Base-by-base conservation (phyloP, 2,113 vertebrate genomes). In the Dipodomys spectabilis region DNA sequence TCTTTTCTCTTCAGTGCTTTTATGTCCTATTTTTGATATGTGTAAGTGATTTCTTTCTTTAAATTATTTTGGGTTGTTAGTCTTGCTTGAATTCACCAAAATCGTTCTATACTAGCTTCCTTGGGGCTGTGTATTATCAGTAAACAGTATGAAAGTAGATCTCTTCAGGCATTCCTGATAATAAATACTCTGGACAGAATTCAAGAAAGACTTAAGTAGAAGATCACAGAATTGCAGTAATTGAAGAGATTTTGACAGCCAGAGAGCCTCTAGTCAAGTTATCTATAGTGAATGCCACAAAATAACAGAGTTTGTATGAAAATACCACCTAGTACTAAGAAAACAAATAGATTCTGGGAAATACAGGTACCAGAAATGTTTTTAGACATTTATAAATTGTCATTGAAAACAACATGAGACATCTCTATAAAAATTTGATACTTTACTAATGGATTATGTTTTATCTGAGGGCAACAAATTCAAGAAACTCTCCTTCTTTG, bases 231-330 rank as follows among this genome's bases (percentile, higher is more conserved):
- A 72, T n/a, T 75, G 80, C 49, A 75, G 62, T n/a, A 57, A 65
- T 0, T 25, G 44, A 90, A 86, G 32, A 84, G 25, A 84, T 16
- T 60, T 82, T 30, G 20, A 12, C 83, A 39, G 64, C 1, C n/a
- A 93, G 20, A 39, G 68, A 87, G 23, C 32, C 23, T 88, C 28
- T 72, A 22, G 2, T 30, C 27, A 90, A 85, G 65, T 94, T 82
- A 92, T 53, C 90, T 93, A 90, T 20, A n/a, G 23, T 53, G 39
- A 90, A 80, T 88, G 79, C 77, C 44, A 92, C 18, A 86, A 86
- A 86, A 77, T 77, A 86, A 78, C 53, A 57, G 53, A 57, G 15
- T 57, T 57, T 57, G 53, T 57, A 57, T 57, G 53, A 57, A 57
- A 57, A 57, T 57, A 18, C 16, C 53, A 57, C 16, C 53, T 57